Percentiles rank a stretch among this genome's conserved stretches.
These are phyloP conservation scores for Momotus momota DNA, from an alignment of 2,797 vertebrate species.

Conservation along the genomic window DNA sequence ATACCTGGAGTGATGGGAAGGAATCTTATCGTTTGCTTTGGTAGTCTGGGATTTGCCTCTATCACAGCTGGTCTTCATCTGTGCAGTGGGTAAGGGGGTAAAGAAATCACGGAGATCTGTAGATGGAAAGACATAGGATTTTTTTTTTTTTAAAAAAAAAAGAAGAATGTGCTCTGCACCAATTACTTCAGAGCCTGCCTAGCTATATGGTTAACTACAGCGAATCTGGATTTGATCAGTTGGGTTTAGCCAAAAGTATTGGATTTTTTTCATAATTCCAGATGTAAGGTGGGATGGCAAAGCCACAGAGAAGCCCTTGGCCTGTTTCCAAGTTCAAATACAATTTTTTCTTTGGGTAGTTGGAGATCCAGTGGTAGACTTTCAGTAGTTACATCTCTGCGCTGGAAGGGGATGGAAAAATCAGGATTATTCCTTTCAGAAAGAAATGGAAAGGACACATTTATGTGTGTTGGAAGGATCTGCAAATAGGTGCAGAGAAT, in stretches of 20 bases:
- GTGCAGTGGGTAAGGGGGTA: not conserved
- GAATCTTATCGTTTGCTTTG: not conserved
- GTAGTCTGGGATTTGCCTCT: not conserved
- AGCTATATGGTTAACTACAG: not conserved
- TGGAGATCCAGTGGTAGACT: not conserved
- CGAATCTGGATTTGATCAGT: not conserved
- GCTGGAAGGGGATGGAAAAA: not conserved
- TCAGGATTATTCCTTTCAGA: not conserved
- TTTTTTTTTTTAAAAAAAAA: not conserved
- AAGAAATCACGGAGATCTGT: not conserved
- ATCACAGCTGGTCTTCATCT: not conserved
- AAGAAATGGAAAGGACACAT: not conserved
- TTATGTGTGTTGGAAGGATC: not conserved
- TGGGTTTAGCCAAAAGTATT: not conserved
- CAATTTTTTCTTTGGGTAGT: not conserved
- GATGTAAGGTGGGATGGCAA: not conserved
- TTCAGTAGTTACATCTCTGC: not conserved
- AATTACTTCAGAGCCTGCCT: not conserved
- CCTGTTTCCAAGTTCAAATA: not conserved
- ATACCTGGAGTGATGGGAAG: not conserved
- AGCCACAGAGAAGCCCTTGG: not conserved
- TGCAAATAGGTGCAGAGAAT: not conserved
- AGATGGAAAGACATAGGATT: not conserved
- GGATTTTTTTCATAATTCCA: not conserved
- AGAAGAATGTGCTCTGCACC: not conserved